phyloP scores from a whole-genome alignment of 1,140 invertebrate genomes.

The Pseudachorutes palmiensis region DNA sequence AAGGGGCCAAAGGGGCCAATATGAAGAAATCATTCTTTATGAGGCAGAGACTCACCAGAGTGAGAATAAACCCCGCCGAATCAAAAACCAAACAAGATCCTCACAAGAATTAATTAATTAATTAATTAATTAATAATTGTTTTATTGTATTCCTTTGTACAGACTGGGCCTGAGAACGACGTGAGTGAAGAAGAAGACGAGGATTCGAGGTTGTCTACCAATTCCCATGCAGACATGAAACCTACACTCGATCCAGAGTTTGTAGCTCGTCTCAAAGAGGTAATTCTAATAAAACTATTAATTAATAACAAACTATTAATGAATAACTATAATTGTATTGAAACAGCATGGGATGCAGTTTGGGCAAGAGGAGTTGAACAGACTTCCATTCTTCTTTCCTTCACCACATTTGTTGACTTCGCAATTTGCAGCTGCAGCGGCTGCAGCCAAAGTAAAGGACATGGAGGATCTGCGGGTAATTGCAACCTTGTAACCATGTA shows the following conservation, averaged over 20 bases:
- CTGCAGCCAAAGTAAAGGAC: constrained; percentile 36
- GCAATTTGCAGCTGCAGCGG: constrained; percentile 37
- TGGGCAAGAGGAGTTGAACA: constrained; percentile 31
- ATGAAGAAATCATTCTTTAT: too few species aligned
- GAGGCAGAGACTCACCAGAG: too few species aligned
- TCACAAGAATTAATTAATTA: too few species aligned
- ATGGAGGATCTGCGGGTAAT: constrained; percentile 16
- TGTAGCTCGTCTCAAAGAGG: constrained; percentile 36
- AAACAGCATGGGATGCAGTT: constrained; percentile 31
- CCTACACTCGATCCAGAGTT: constrained; percentile 37
- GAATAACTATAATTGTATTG: not conserved
- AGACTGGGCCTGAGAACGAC: constrained; percentile 37
- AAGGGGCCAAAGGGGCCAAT: too few species aligned
- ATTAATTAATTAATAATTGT: not conserved
- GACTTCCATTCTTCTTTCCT: constrained; percentile 33
- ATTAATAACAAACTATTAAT: not conserved
- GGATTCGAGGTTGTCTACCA: constrained; percentile 37
- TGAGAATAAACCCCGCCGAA: too few species aligned
- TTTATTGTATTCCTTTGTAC: constrained; percentile 15
- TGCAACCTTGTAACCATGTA: not conserved
- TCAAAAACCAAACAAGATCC: too few species aligned
- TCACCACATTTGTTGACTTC: constrained; percentile 35
- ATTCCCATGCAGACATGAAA: constrained; percentile 35
- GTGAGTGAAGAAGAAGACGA: constrained; percentile 37
- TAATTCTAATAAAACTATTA: constrained; percentile 13